These are phyloP conservation scores for Zaprionus vittiger DNA, from an alignment of 1,140 invertebrate species.

Conservation along the genomic window DNA sequence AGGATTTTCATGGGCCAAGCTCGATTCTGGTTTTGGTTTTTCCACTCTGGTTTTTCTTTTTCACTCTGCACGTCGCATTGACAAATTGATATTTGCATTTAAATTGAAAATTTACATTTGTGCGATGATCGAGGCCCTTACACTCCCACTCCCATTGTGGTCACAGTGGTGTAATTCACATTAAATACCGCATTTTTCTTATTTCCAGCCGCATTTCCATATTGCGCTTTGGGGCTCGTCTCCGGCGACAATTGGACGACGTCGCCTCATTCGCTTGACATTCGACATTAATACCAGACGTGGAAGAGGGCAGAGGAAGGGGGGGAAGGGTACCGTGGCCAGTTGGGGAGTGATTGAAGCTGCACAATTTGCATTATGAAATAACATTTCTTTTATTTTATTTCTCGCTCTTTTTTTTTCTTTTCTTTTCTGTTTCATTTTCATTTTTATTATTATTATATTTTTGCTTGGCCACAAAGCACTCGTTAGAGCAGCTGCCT, in stretches of 20 bases:
- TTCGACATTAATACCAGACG: conserved; percentile 78
- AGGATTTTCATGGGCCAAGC: conserved; percentile 58
- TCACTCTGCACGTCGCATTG: conserved; percentile 59
- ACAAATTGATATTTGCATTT: conserved; percentile 85
- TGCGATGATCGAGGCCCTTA: conserved; percentile 64
- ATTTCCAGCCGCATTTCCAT: conserved; percentile 70
- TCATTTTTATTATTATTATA: conserved; percentile 25
- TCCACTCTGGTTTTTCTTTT: conserved; percentile 2
- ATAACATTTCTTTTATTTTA: conserved; percentile 61
- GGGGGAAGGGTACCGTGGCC: neutral
- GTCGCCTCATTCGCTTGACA: conserved; percentile 74
- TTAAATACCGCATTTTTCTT: conserved; percentile 84
- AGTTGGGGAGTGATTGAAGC: conserved; percentile 14
- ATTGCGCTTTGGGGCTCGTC: conserved; percentile 16
- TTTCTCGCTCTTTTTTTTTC: conserved; percentile 46
- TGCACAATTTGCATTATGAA: conserved; percentile 81
- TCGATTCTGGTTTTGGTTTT: conserved; percentile 12
- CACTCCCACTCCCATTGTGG: conserved; percentile 47
- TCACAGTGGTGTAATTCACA: conserved; percentile 84
- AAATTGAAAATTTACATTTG: conserved; percentile 85
- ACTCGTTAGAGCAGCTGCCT: conserved; percentile 42
- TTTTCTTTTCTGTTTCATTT: conserved; percentile 29
- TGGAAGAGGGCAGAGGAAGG: neutral
- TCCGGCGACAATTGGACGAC: conserved; percentile 55
- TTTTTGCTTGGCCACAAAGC: conserved; percentile 23